Conservation (phyloP, 37 sponge, comb jelly and placozoan species). For the Theonella swinhoei region DNA sequence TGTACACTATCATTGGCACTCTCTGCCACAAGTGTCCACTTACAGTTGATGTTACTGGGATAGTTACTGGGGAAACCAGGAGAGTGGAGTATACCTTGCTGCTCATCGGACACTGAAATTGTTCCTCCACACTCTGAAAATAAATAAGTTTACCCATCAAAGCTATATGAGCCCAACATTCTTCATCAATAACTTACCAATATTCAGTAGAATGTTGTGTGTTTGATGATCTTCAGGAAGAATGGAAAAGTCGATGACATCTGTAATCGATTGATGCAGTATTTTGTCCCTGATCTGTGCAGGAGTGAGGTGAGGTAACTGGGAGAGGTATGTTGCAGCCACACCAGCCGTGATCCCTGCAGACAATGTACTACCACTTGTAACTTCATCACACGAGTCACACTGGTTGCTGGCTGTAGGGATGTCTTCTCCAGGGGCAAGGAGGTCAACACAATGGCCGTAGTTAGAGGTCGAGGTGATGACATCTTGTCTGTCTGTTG, state of each 20-base stretch:
- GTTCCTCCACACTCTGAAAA: not conserved
- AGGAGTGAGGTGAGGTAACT: not conserved
- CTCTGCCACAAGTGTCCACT: not conserved
- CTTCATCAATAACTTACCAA: too few relatives aligned
- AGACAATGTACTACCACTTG: slow-evolving; percentile 51
- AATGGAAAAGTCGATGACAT: not conserved
- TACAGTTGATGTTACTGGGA: not conserved
- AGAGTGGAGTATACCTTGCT: not conserved
- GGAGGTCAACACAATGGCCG: slow-evolving; percentile 52
- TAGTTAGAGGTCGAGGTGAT: slow-evolving; percentile 26
- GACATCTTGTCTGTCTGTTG: slow-evolving; percentile 15
- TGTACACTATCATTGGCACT: not conserved
- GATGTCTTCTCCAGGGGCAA: slow-evolving; percentile 47
- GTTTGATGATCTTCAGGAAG: not conserved
- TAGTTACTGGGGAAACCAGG: not conserved
- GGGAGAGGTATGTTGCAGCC: slow-evolving; percentile 23
- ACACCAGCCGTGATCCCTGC: slow-evolving; percentile 38
- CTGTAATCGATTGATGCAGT: not conserved
- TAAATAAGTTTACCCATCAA: too few relatives aligned
- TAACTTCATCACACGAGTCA: not conserved
- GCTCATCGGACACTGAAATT: not conserved
- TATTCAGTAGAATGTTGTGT: not conserved
- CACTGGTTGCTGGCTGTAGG: slow-evolving; percentile 10
- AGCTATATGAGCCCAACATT: not conserved
- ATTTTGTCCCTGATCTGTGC: not conserved